Conservation (phyloP, 2,888 invertebrate species). For the Yponomeuta cagnagella region DNA sequence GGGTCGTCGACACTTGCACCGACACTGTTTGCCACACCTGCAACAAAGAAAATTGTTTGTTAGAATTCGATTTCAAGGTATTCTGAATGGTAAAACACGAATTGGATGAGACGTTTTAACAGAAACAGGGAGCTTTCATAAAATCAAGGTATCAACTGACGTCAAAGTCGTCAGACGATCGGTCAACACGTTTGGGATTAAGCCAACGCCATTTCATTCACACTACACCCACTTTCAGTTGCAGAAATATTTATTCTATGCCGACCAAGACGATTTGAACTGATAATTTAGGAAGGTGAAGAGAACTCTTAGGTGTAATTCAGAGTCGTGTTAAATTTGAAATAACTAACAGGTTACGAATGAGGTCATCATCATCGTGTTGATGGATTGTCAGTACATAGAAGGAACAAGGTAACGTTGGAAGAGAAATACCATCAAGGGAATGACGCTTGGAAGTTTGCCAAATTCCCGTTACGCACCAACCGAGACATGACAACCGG, state of each 20-base stretch:
- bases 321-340: too few species aligned
- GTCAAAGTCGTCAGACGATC: conserved; percentile 52
- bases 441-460: neutral
- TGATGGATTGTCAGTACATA: conserved; percentile 19
- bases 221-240: conserved; percentile 46
- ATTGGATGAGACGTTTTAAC: neutral
- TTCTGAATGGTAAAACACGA: neutral
- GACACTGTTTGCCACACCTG: conserved; percentile 63
- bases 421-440: neutral
- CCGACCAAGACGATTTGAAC: conserved; percentile 23
- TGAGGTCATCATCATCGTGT: neutral
- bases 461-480: conserved; percentile 2
- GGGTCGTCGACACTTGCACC: conserved; percentile 64
- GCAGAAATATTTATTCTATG: conserved; percentile 42
- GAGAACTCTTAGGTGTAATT: too few species aligned
- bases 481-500: neutral
- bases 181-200: conserved; percentile 55
- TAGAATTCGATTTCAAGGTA: neutral
- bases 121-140: neutral
- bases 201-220: conserved; percentile 68
- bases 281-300: neutral
- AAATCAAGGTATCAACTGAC: conserved; percentile 40
- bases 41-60: conserved; percentile 41
- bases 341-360: neutral
- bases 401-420: neutral